Evolutionary conservation across 2,888 invertebrate species (phyloP).

Genomic region (Seira ritae): DNA sequence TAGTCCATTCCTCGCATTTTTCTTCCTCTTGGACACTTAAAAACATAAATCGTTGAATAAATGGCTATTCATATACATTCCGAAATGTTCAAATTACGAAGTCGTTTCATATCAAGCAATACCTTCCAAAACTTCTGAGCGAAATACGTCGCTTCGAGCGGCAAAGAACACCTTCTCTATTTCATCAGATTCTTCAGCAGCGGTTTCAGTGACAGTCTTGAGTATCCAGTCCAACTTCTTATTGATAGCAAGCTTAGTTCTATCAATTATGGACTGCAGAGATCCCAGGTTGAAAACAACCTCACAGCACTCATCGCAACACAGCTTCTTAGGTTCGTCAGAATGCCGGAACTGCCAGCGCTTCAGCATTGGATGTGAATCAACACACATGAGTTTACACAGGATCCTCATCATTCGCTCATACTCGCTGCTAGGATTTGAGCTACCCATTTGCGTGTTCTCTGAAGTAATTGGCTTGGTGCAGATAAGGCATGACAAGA

Average conservation of each 20-base stretch:
- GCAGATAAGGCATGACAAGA: slow-evolving; percentile 51
- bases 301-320: slow-evolving; percentile 59
- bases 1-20: slow-evolving; percentile 48
- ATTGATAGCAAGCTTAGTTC: slow-evolving; percentile 56
- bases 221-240: slow-evolving; percentile 59
- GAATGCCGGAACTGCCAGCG: slow-evolving; percentile 54
- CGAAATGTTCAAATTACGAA: background rate
- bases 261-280: slow-evolving; percentile 57
- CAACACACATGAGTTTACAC: slow-evolving; percentile 52
- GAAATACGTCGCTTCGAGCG: slow-evolving; percentile 43
- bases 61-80: background rate
- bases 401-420: slow-evolving; percentile 54
- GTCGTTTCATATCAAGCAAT: background rate
- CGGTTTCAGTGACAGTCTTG: slow-evolving; percentile 49
- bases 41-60: background rate
- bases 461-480: slow-evolving; percentile 38
- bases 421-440: slow-evolving; percentile 47
- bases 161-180: slow-evolving; percentile 59
- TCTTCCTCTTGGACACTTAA: slow-evolving; percentile 50
- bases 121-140: slow-evolving; percentile 56
- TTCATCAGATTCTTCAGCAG: slow-evolving; percentile 55
- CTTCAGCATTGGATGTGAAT: slow-evolving; percentile 53
- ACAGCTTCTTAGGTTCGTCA: slow-evolving; percentile 55
- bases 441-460: slow-evolving; percentile 52
- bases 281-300: slow-evolving; percentile 60